Base-by-base conservation (phyloP, 1,140 invertebrate genomes). In the Tetramorium alpestre region DNA sequence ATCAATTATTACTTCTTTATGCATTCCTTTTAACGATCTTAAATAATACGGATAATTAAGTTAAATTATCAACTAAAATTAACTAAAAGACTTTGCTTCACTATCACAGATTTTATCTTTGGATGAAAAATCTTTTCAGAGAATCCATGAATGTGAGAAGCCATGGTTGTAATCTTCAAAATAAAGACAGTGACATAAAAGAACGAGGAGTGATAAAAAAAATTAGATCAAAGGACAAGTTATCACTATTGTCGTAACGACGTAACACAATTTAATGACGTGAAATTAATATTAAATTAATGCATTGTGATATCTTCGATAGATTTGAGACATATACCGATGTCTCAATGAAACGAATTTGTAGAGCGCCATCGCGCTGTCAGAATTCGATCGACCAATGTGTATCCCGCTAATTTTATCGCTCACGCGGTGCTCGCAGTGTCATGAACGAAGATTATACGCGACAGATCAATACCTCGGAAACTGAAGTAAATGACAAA, bases 321-420 rank as follows among this genome's bases (percentile, higher is more conserved):
- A 67, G 47, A 80, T 38, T 49, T 47, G 54, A 82, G 25, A 60
- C 25, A 38, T 60, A 38, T 60, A 49, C n/a, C 25, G 56, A 75
- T 84, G 54, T 41, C 54, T 73, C 56, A 75, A 73, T 84, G 25
- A 73, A 73, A 82, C 41, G 25, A 75, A 44, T 73, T 60, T 62
- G 67, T 11, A 75, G 56, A 75, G 80, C 80, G 69, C 69, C 69
- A 84, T 18, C 28, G 41, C 69, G 69, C 54, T 75, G 25, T 73
- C 41, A 84, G 44, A 84, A 75, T 84, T 60, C 41, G 80, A 73
- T 75, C 69, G 56, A 84, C 41, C 69, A 22, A 75, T 84, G 54
- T 84, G 28, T 75, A 84, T 73, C 28, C 58, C 8, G 69, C 69
- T 84, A 84, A 84, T 84, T 73, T 73, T 84, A n/a, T 84, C 54